phyloP scores from a whole-genome alignment of 1,140 invertebrate species.

The Nasonia longicornis region DNA sequence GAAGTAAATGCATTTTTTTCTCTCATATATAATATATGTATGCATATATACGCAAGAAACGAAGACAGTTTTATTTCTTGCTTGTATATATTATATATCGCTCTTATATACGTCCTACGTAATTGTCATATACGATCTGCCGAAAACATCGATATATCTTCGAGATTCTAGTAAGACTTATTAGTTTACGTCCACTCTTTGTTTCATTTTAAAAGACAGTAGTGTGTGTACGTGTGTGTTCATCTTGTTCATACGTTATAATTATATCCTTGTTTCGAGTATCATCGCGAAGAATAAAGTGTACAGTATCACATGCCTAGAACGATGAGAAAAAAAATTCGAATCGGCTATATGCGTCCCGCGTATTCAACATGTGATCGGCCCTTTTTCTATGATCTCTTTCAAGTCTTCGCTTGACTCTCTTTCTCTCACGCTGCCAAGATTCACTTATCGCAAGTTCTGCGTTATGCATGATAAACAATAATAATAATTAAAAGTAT shows the following conservation, averaged over 20 bases:
- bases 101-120: background rate
- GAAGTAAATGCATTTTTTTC: conserved; percentile 61
- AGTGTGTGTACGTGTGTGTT: background rate
- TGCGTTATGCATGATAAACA: background rate
- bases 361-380: background rate
- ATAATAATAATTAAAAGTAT: conserved; percentile 20
- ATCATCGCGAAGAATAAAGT: background rate
- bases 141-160: background rate
- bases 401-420: background rate
- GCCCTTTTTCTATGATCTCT: background rate
- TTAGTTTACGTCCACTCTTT: conserved; percentile 3
- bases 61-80: conserved; percentile 45
- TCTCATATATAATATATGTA: conserved; percentile 32
- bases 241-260: background rate
- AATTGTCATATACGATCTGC: background rate
- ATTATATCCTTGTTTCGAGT: background rate
- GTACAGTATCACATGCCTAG: no score
- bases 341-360: background rate
- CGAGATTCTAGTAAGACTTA: background rate
- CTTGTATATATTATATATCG: background rate
- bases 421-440: background rate
- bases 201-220: background rate
- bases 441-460: background rate
- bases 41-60: conserved; percentile 51
- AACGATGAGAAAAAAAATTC: background rate